Base-by-base conservation (phyloP, 2,113 vertebrate genomes). In the Rhinopomastus cyanomelas region DNA sequence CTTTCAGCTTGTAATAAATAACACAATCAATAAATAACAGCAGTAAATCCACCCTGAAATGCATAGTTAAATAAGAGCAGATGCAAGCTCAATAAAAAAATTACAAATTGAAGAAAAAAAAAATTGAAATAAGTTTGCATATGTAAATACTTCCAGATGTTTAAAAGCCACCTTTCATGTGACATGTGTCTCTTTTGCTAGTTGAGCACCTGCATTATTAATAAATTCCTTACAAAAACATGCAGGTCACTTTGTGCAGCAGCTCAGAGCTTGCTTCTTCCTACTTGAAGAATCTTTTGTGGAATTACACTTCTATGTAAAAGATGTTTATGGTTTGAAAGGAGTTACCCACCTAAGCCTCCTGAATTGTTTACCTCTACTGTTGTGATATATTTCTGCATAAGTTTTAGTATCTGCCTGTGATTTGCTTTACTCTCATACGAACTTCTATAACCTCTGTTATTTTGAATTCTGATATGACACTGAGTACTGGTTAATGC, bases 401-500 rank as follows among this genome's bases (percentile, higher is more conserved):
- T 65, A 44, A 1, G 1, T 64, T 53, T 87, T 79, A 46, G 12
- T 90, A 48, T 68, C 67, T 78, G 22, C 78, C 34, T 89, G 81
- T 76, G 44, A 75, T 92, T 93, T 91, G 16, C 85, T 91, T 88
- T 92, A 53, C 76, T 89, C 29, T 87, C 56, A 84, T 74, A 59
- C 3, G n/a, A 9, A 78, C 75, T 93, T 29, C 82, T 96, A 92
- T 93, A 88, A 67, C 52, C 87, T 71, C 49, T 86, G 30, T 44
- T 95, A 90, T 69, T 96, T 88, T 90, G 79, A 82, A 79, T 84
- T 86, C 46, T 86, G 30, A 65, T 96, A 59, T 76, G 57, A 78
- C 82, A 83, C 79, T 91, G 85, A 89, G 71, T 95, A 92, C 93
- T 94, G 94, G 79, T 76, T 53, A 94, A 93, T 85, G 73, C 78